Conservation (phyloP, 2,888 invertebrate genomes). For the Trissonchulus latispiculum region DNA sequence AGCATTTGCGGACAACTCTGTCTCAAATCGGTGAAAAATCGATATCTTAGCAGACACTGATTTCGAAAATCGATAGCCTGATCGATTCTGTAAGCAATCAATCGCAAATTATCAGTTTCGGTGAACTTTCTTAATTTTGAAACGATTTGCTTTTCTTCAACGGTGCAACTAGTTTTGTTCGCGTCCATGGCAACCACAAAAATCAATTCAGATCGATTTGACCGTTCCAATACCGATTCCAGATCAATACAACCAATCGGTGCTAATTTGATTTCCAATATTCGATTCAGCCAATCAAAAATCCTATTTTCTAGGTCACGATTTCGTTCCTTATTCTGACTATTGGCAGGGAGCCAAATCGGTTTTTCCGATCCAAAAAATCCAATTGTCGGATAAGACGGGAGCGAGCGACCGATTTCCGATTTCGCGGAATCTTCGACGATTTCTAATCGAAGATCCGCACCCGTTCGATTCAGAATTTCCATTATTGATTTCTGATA, state of each 20-base stretch:
- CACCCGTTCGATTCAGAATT: no score
- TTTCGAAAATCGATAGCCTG: not conserved
- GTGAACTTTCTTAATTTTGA: no score
- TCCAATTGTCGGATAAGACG: no score
- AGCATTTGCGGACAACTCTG: not conserved
- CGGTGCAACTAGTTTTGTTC: not conserved
- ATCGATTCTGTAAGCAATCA: not conserved
- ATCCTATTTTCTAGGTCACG: no score
- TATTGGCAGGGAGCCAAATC: no score
- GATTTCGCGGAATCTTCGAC: no score
- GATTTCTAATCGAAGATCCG: no score
- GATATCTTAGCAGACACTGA: not conserved
- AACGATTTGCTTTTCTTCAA: not conserved
- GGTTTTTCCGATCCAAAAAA: no score
- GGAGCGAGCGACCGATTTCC: no score
- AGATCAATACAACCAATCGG: not conserved
- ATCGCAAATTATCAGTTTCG: not conserved
- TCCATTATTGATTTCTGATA: no score
- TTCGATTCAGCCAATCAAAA: not conserved
- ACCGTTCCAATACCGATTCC: not conserved
- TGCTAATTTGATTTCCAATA: not conserved
- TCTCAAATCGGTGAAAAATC: not conserved
- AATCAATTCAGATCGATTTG: not conserved
- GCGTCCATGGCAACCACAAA: not conserved
- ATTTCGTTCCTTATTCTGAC: no score